Conservation (phyloP, 2,797 vertebrate genomes). For the Glossophaga mutica region DNA sequence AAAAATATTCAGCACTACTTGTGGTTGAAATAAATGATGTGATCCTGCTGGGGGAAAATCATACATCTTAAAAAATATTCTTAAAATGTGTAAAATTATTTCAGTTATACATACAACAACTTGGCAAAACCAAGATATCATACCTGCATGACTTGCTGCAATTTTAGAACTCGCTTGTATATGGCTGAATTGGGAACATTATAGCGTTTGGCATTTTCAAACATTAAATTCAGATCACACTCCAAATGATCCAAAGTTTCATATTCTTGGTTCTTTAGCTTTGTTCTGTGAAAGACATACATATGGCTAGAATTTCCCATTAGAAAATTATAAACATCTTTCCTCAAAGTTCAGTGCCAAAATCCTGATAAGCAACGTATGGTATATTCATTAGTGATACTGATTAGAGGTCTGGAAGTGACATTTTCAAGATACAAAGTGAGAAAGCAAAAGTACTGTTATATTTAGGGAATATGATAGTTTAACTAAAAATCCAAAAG, state of each 20-base stretch:
- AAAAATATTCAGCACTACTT: background rate
- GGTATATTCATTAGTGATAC: background rate
- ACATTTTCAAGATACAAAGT: background rate
- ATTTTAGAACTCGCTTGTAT: constrained; percentile 95
- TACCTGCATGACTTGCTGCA: constrained; percentile 98
- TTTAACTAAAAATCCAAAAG: constrained; percentile 47
- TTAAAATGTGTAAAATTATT: background rate
- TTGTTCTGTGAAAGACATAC: constrained; percentile 86
- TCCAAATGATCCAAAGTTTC: constrained; percentile 95
- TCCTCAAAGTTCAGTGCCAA: background rate
- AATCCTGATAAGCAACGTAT: background rate
- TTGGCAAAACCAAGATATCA: constrained; percentile 43
- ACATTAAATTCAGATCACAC: constrained; percentile 94
- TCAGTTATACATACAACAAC: background rate
- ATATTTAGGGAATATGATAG: background rate
- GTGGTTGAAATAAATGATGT: constrained; percentile 18
- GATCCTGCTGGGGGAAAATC: background rate
- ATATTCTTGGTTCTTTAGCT: constrained; percentile 96
- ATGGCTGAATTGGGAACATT: constrained; percentile 97
- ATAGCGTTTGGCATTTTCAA: constrained; percentile 98
- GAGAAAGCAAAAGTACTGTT: background rate
- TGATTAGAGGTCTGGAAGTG: background rate
- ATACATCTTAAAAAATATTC: background rate
- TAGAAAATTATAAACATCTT: background rate
- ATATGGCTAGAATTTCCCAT: constrained; percentile 32